These are phyloP conservation scores for Pluvialis apricaria DNA, from an alignment of 2,113 vertebrate genomes.

Conservation along the genomic window DNA sequence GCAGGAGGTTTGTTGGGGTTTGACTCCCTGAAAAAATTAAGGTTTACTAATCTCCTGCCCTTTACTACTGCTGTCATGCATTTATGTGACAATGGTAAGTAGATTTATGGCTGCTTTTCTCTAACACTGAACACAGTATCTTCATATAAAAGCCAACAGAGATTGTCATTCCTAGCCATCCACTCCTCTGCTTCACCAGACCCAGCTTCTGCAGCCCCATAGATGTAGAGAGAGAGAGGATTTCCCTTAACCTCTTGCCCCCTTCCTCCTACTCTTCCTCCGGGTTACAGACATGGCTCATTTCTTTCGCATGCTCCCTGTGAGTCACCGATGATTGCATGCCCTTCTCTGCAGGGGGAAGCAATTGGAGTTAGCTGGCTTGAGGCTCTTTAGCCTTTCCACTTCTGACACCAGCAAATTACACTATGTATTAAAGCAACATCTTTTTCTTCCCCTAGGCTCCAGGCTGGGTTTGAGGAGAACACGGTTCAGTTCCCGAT, in stretches of 20 bases:
- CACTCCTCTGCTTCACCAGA: background rate
- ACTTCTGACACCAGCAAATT: slow-evolving; percentile 11
- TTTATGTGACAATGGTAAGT: background rate
- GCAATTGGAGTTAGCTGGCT: background rate
- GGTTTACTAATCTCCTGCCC: background rate
- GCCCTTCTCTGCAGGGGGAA: accelerated
- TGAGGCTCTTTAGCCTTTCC: background rate
- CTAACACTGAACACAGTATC: background rate
- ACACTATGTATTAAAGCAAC: background rate
- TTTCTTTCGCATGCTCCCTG: background rate
- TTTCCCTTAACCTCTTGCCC: background rate
- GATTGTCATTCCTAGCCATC: background rate
- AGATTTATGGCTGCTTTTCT: background rate
- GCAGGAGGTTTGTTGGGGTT: background rate
- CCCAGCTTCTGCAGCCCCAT: background rate
- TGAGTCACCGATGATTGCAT: background rate
- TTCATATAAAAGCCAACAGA: background rate
- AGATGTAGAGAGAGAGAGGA: background rate
- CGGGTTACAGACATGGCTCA: background rate
- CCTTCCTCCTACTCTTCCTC: background rate
- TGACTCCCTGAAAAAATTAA: background rate
- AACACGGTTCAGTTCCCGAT: background rate
- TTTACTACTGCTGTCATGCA: background rate
- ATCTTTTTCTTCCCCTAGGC: background rate
- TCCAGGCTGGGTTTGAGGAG: background rate